Base-by-base conservation (phyloP, 2,888 invertebrate species). In the Gnatocerus cornutus region DNA sequence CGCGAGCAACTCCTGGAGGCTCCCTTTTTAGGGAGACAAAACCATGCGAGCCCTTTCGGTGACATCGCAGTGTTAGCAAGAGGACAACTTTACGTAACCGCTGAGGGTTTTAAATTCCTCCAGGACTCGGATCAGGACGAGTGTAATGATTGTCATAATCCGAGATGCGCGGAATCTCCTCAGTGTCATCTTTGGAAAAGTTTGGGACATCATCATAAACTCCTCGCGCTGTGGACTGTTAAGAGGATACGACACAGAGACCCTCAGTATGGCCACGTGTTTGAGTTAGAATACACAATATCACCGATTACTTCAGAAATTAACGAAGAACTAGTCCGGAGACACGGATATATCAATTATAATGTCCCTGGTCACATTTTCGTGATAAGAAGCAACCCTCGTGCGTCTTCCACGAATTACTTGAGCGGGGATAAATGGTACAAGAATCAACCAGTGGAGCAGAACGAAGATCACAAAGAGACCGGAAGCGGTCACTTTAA, bases 231-330 rank as follows among this genome's bases (percentile, higher is more conserved):
- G 64, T 92, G 92, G 92, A 89, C 89, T 0, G 90, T 92, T 2
- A 91, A 90, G 82, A 87, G 91, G 58, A 88, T 91, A 58, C 84
- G 91, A 43, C 92, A 92, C 80, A 86, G 89, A 64, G 89, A 90
- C 75, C 81, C 82, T 0, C 77, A 84, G 69, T 81, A 87, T 79
- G 84, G 86, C 74, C 85, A 84, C 83, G 37, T 85, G 82, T 92
- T 90, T 77, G 92, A 92, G 82, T 83, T 92, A 71, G 91, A 91
- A 78, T 91, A 91, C 78, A 90, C 89, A 2, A 88, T 92, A 5
- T 88, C 89, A 61, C 87, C 88, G 1, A 84, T 87, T n/a, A 85
- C 84, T 66, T 84, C 84, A 62, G 80, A 83, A 58, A 80, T 84
- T 30, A 69, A 66, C 12, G 73, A 74, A 14, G 76, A 72, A n/a